A percentile compares a stretch with the other conserved stretches of the same genome.
phyloP scores from a whole-genome alignment of 1,140 invertebrate genomes.

The Eueides isabella region DNA sequence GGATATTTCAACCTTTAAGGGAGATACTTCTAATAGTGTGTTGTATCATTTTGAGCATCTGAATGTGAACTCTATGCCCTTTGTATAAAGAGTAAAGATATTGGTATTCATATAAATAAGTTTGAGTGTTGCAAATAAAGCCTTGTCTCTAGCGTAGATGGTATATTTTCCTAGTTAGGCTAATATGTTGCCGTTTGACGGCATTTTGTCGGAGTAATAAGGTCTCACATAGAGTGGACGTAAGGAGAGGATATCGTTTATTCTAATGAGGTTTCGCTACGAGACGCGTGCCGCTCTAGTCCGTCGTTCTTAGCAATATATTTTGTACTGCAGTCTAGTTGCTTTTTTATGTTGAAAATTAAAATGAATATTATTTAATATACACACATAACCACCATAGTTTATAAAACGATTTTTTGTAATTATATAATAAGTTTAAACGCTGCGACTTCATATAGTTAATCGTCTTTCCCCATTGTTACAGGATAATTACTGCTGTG shows the following conservation, averaged over 20 bases:
- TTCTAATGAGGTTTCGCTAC: slow-evolving; percentile 78
- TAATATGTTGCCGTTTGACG: slow-evolving; percentile 66
- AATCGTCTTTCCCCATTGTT: slow-evolving; percentile 50
- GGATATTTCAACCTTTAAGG: slow-evolving; percentile 72
- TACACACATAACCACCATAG: not conserved
- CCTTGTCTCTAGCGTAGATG: slow-evolving; percentile 43
- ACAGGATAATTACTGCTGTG: slow-evolving; percentile 55
- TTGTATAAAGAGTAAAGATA: slow-evolving; percentile 55
- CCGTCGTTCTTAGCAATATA: slow-evolving; percentile 49
- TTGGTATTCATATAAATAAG: slow-evolving; percentile 35
- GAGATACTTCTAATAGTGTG: slow-evolving; percentile 58
- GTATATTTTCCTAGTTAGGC: slow-evolving; percentile 42
- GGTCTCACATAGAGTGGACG: slow-evolving; percentile 78
- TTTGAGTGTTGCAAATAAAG: slow-evolving; percentile 43
- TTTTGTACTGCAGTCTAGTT: slow-evolving; percentile 44
- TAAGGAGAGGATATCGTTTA: slow-evolving; percentile 81
- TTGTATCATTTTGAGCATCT: slow-evolving; percentile 55
- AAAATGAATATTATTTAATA: not conserved
- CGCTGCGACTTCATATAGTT: not conserved
- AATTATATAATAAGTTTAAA: no score
- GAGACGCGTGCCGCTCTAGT: slow-evolving; percentile 58
- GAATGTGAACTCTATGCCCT: slow-evolving; percentile 55
- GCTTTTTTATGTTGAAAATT: slow-evolving; percentile 32
- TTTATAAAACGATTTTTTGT: not conserved
- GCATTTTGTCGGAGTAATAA: slow-evolving; percentile 81